A percentile compares a stretch with the other conserved stretches of the same genome.
These are phyloP conservation scores for Neodiprion virginianus DNA, from an alignment of 1,140 invertebrate species.

Conservation along the genomic window DNA sequence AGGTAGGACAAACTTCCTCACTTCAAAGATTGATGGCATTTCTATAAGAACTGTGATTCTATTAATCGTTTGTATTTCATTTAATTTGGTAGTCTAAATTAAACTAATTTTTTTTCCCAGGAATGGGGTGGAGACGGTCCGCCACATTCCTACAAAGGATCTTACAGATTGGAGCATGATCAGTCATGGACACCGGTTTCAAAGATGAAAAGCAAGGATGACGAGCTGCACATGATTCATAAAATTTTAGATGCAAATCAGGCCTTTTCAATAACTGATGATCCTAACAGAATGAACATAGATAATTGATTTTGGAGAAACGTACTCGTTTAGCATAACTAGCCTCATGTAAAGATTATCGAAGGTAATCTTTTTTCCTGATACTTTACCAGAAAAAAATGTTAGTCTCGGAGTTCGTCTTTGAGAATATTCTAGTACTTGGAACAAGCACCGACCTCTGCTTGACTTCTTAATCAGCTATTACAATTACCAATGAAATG, in stretches of 20 bases:
- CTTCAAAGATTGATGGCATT: not conserved
- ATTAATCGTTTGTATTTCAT: too few relatives aligned
- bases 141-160: constrained; percentile 70
- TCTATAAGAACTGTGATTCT: not conserved
- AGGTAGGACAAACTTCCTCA: constrained; percentile 57
- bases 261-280: constrained; percentile 21
- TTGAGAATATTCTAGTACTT: not conserved
- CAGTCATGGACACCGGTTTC: constrained; percentile 71
- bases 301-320: constrained; percentile 12
- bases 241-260: constrained; percentile 35
- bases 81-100: not conserved
- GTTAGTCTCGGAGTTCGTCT: not conserved
- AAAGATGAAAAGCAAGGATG: constrained; percentile 47
- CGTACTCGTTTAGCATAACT: too few relatives aligned
- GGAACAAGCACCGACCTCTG: constrained; percentile 8
- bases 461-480: too few relatives aligned
- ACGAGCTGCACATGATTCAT: constrained; percentile 39
- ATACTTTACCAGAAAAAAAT: too few relatives aligned
- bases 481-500: too few relatives aligned
- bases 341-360: too few relatives aligned
- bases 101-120: constrained; percentile 50
- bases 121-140: constrained; percentile 68
- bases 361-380: too few relatives aligned
- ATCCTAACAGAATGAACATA: constrained; percentile 27
- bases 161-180: constrained; percentile 73